Percentiles rank a stretch among this genome's conserved stretches.
These are phyloP conservation scores for Bombus pyrosoma DNA, from an alignment of 1,140 invertebrate genomes.

Conservation along the genomic window DNA sequence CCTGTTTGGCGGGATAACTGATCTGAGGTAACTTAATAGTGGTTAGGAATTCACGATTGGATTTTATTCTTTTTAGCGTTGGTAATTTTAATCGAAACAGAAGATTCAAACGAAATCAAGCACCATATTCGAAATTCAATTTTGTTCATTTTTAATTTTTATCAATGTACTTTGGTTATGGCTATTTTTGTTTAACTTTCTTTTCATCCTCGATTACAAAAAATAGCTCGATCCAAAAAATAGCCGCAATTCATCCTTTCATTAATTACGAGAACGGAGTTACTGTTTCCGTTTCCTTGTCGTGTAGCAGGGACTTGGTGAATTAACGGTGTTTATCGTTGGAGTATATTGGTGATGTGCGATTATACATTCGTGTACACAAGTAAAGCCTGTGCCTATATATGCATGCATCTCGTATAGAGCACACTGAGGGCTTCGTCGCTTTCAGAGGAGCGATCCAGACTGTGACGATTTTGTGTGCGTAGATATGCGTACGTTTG, in stretches of 20 bases:
- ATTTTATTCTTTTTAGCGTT: background rate
- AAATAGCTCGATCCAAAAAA: background rate
- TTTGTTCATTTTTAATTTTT: background rate
- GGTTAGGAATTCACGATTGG: background rate
- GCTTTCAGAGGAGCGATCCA: conserved; percentile 26
- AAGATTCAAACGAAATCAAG: background rate
- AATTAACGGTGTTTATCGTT: conserved; percentile 73
- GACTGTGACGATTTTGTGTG: background rate
- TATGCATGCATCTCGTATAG: background rate
- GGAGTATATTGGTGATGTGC: background rate
- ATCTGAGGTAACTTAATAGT: background rate
- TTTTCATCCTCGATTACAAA: too few species aligned
- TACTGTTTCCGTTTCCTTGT: conserved; percentile 19
- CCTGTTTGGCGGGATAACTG: conserved; percentile 22
- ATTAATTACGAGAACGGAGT: background rate
- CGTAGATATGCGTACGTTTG: background rate
- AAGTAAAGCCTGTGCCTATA: background rate
- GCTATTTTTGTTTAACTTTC: background rate
- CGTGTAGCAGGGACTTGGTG: conserved; percentile 69
- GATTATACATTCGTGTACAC: conserved; percentile 39
- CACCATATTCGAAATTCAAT: background rate
- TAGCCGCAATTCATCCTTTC: background rate
- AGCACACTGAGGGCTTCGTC: background rate
- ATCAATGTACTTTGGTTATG: background rate
- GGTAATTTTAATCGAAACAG: background rate